Evolutionary conservation across 2,113 vertebrate species (phyloP), one percentile per base, ranked within the genome.

Genomic region (Hypomesus transpacificus): DNA sequence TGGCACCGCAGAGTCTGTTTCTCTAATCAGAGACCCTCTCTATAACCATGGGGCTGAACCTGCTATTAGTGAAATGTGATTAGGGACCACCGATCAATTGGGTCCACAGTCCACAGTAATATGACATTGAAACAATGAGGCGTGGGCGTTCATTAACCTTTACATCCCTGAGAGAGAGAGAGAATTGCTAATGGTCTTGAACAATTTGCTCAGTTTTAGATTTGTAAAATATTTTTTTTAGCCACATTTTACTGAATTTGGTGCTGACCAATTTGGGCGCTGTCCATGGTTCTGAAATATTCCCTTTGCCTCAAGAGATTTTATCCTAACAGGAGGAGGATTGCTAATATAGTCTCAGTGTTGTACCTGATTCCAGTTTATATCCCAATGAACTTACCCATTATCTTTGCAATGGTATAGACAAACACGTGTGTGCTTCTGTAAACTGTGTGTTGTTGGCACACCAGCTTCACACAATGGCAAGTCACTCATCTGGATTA

Each of bases 41-140:
- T 39, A 22, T 67, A 54, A 66, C 58, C 57, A 54, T 70, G 39
- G 69, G 34, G n/a, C 63, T 62, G 31, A 34, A 5, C 22, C 66
- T 22, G 70, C 73, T 78, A 74, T 83, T 76, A 73, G 78, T 78
- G 75, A 76, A 80, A 74, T 74, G 64, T 76, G 76, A 83, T 80
- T 79, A 76, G 78, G 72, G 70, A 63, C 69, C 7, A 69, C 50
- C 8, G 70, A 80, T 83, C 78, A 83, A 83, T 76, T 76, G 64
- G 67, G 73, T 68, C 74, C 75, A 65, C 64, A 52, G 68, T 70
- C 58, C 13, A 69, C 69, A 71, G 70, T 68, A 52, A 69, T 57
- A 70, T 83, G 70, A 71, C 31, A 80, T 57, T 78, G 73, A 80
- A 76, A 74, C 64, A 80, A 80, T 73, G 68, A 78, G 75, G 52